Percentiles rank a stretch among this genome's conserved stretches.
These are phyloP conservation scores for Upupa epops DNA, from an alignment of 2,113 vertebrate genomes.

Conservation along the genomic window DNA sequence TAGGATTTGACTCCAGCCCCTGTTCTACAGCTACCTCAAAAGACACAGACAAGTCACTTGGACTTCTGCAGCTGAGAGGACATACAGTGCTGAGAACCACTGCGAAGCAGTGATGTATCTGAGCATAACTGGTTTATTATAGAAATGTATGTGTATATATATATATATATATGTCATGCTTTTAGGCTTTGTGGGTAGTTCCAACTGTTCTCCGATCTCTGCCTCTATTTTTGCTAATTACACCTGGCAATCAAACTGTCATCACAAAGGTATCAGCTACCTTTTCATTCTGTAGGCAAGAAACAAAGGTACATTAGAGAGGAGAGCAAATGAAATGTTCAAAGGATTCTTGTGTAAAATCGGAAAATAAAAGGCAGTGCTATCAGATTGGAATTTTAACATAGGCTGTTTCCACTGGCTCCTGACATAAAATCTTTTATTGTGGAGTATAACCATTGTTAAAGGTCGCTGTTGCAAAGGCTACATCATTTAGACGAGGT, in stretches of 20 bases:
- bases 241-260: slow-evolving; percentile 21
- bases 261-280: neutral
- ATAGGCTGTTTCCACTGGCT: slow-evolving; percentile 21
- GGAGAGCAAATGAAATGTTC: slow-evolving; percentile 63
- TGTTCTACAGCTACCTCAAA: neutral
- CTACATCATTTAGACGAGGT: slow-evolving; percentile 55
- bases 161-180: neutral
- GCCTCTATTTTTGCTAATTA: slow-evolving; percentile 52
- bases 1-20: neutral
- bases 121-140: neutral
- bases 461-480: slow-evolving; percentile 69
- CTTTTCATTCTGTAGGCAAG: slow-evolving; percentile 23
- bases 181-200: neutral
- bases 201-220: slow-evolving; percentile 9
- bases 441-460: slow-evolving; percentile 54
- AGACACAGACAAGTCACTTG: neutral
- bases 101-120: neutral
- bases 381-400: slow-evolving; percentile 66
- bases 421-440: slow-evolving; percentile 57
- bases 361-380: slow-evolving; percentile 50
- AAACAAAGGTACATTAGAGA: slow-evolving; percentile 55
- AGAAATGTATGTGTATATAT: neutral
- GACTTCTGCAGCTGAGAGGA: neutral
- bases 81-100: neutral
- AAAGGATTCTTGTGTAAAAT: slow-evolving; percentile 51